phyloP scores from a whole-genome alignment of 2,888 invertebrate species.

The Lycia hirtaria region DNA sequence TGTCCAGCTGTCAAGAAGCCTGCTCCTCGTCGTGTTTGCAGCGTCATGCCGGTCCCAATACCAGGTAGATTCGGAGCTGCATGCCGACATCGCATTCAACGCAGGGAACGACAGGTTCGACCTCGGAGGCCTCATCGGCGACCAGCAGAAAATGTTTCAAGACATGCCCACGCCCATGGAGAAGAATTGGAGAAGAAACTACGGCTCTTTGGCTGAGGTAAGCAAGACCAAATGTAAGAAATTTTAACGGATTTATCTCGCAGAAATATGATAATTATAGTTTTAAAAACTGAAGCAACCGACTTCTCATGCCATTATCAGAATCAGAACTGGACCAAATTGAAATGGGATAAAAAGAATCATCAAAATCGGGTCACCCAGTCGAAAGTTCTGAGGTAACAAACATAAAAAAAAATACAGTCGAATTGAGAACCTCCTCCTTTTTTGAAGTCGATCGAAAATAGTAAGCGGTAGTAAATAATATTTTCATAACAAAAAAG shows the following conservation, averaged over 20 bases:
- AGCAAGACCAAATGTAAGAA: not conserved
- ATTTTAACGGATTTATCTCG: no score
- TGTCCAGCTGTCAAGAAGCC: slow-evolving; percentile 17
- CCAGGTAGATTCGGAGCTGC: slow-evolving; percentile 39
- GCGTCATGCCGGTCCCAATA: slow-evolving; percentile 46
- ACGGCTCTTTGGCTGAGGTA: not conserved
- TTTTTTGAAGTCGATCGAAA: no score
- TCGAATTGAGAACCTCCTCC: no score
- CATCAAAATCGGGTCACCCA: no score
- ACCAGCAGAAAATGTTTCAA: slow-evolving; percentile 45
- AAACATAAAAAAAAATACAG: no score
- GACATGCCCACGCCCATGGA: slow-evolving; percentile 9
- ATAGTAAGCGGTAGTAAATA: no score
- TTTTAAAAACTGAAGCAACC: not conserved
- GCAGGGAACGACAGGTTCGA: slow-evolving; percentile 66
- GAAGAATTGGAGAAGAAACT: not conserved
- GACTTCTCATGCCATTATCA: no score
- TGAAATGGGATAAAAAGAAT: no score
- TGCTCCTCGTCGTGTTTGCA: slow-evolving; percentile 35
- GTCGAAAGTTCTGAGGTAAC: no score
- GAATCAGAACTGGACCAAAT: no score
- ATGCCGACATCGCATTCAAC: slow-evolving; percentile 63
- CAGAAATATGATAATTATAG: no score
- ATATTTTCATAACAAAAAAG: no score
- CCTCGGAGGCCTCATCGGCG: slow-evolving; percentile 50